Evolutionary conservation across 2,797 vertebrate species (phyloP).

Genomic region (Enteromius anoplus): DNA sequence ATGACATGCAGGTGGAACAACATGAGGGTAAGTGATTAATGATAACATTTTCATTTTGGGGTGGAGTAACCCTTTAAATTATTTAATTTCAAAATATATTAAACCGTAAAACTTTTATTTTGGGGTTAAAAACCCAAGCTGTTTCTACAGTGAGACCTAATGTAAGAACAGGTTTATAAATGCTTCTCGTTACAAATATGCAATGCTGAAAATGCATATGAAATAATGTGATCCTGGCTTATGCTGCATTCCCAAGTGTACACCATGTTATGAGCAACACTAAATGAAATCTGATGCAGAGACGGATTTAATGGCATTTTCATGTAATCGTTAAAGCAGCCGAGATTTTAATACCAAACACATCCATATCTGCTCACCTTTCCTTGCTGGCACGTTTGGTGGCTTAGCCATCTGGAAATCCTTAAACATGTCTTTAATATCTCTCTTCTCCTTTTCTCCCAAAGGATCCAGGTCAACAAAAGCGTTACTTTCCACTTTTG

Average conservation of each 20-base stretch:
- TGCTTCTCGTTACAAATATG: not conserved
- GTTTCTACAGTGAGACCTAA: not conserved
- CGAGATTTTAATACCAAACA: not conserved
- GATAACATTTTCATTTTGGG: no score
- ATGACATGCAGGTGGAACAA: not conserved
- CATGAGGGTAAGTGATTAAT: no score
- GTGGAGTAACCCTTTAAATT: no score
- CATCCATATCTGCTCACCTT: constrained; percentile 71
- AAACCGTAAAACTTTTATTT: not conserved
- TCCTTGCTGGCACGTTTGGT: constrained; percentile 86
- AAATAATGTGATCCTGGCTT: not conserved
- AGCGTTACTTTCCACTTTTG: constrained; percentile 82
- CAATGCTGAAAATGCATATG: not conserved
- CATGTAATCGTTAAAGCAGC: not conserved
- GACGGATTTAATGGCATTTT: not conserved
- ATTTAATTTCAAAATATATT: not conserved
- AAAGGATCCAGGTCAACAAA: constrained; percentile 94
- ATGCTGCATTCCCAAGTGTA: not conserved
- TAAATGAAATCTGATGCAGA: not conserved
- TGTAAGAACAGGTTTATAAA: not conserved
- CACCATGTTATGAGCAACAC: not conserved
- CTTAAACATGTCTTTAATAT: constrained; percentile 97
- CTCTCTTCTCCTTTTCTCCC: constrained; percentile 88
- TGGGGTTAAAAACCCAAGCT: not conserved
- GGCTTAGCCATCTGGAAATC: constrained; percentile 92